phyloP scores from a whole-genome alignment of 1,140 invertebrate species.

The Leptonema lineaticorne region DNA sequence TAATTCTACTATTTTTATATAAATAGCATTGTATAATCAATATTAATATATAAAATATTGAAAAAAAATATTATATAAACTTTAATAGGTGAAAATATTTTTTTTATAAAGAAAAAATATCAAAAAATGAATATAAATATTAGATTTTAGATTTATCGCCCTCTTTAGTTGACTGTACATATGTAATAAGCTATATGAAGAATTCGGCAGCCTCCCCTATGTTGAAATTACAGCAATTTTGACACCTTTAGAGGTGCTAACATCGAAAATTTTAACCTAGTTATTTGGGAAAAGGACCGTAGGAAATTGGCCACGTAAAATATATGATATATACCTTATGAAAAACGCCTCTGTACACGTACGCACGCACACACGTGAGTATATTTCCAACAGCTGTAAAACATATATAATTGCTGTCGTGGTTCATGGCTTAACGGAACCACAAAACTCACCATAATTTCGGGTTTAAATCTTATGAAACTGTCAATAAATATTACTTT shows the following conservation, averaged over 20 bases:
- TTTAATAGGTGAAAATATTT: background rate
- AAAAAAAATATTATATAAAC: background rate
- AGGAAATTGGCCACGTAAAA: constrained; percentile 8
- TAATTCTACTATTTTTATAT: background rate
- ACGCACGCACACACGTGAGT: no score
- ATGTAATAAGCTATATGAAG: background rate
- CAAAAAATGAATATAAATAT: no score
- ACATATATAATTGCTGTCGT: constrained; percentile 5
- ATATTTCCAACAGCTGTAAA: no score
- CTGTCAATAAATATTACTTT: background rate
- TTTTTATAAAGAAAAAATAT: background rate
- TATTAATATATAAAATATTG: background rate
- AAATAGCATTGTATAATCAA: background rate
- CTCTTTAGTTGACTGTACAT: constrained; percentile 15
- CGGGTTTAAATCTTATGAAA: constrained; percentile 1
- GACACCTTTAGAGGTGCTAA: constrained; percentile 39
- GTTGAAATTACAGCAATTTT: constrained; percentile 41
- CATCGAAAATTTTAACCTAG: constrained; percentile 27
- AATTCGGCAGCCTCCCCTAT: constrained; percentile 32
- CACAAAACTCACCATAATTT: constrained; percentile 1
- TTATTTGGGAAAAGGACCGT: constrained; percentile 35
- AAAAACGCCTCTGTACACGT: constrained; percentile 4
- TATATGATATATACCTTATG: background rate
- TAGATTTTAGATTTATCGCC: no score
- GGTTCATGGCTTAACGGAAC: background rate